Evolutionary conservation across 2,113 vertebrate genomes (phyloP), one percentile per base, ranked within the genome.

Genomic region (Macquaria ambigua): DNA sequence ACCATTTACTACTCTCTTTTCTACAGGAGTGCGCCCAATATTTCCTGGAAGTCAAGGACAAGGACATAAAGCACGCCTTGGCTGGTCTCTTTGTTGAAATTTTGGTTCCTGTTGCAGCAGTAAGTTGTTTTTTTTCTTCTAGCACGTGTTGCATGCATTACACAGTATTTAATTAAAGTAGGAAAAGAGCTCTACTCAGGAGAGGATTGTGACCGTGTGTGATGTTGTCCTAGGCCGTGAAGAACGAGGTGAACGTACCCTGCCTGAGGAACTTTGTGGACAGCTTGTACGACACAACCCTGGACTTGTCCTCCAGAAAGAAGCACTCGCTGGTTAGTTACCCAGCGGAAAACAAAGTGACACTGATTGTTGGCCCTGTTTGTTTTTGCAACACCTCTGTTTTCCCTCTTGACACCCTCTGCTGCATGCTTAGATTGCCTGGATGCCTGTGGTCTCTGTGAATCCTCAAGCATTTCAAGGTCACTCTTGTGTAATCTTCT

Each of bases 231-330:
- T 86, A 99, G 98, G 96, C 97, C 78, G 98, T 99, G 87, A 99
- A 99, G 95, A 99, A 99, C 77, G 98, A 99, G 95, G 98, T 99
- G 89, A 99, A 99, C 75, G 98, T 99, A 20, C 98, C 98, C 56
- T 99, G 98, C 91, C 96, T 99, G 91, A 97, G 98, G 93, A 99
- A 99, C 94, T 99, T 99, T 87, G 98, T 99, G 92, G 98, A 99
- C 96, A 99, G 97, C 86, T 96, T 99, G n/a, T 99, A 99, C 79
- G 98, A 99, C 90, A 98, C 97, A 83, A 99, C 97, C 0, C 94
- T 99, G 91, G 98, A 99, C 94, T 95, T 99, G 83, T 99, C 98
- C 62, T 97, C 98, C 87, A 96, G 98, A 83, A 99, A 99, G 96
- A 99, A 99, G 89, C 98, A 99, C 93, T 99, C 98, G 2, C 89